These are phyloP conservation scores for Nematostella vectensis DNA, from an alignment of 92 coral and sea anemone species.

Conservation along the genomic window DNA sequence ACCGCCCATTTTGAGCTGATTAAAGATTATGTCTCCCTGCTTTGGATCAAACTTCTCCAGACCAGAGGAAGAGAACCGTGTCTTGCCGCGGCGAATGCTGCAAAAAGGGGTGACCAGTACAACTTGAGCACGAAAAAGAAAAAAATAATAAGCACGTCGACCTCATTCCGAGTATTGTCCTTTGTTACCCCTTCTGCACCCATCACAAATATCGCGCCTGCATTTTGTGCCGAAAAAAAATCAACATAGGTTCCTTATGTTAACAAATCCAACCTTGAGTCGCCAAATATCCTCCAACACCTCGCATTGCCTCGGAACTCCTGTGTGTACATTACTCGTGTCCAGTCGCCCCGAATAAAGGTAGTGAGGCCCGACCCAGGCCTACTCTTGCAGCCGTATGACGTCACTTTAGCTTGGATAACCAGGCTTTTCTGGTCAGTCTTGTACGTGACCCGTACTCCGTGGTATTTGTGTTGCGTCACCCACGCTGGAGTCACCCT, in stretches of 20 bases:
- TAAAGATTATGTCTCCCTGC: conserved; percentile 17
- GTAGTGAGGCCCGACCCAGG: conserved; percentile 25
- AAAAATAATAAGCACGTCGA: no score
- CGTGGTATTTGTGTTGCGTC: conserved; percentile 9
- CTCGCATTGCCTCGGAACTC: conserved; percentile 30
- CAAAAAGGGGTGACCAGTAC: not conserved
- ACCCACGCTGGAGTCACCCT: conserved; percentile 19
- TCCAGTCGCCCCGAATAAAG: conserved; percentile 33
- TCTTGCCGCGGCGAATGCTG: conserved; percentile 11
- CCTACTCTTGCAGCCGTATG: conserved; percentile 19
- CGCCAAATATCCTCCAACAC: conserved; percentile 43
- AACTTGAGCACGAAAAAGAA: not conserved
- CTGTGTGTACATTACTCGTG: conserved; percentile 32
- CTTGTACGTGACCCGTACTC: conserved; percentile 7
- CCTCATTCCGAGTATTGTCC: no score
- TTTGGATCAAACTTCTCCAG: conserved; percentile 18
- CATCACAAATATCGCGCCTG: not conserved
- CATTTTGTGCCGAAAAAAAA: not conserved
- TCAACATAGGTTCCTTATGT: not conserved
- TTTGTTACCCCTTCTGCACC: not conserved
- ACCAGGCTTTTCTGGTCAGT: conserved; percentile 3
- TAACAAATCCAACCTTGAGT: no score
- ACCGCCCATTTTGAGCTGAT: conserved; percentile 28
- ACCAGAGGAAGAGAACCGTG: conserved; percentile 9
- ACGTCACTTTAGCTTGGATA: conserved; percentile 19